Base-by-base conservation (phyloP, 2,888 invertebrate genomes). In the Oxytorus armatus region DNA sequence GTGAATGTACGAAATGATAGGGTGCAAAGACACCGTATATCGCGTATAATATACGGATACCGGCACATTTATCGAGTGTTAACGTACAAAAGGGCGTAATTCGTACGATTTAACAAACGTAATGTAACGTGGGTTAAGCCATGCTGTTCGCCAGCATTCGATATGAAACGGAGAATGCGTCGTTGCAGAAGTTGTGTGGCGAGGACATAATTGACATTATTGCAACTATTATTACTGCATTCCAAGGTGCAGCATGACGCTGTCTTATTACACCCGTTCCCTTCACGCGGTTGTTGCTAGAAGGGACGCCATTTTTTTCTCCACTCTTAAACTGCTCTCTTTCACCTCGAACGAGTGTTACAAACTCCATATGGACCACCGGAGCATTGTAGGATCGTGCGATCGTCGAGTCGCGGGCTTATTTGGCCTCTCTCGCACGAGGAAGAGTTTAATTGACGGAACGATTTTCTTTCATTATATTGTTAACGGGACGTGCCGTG, bases 381-480 rank as follows among this genome's bases (percentile, higher is more conserved):
- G 36, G 5, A 23, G 23, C 36, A 55, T 10, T 55, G 44, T 51
- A 57, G 57, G 51, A 66, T 65, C 72, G 36, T 14, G 11, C 39
- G 29, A 25, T 33, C 23, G 16, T 42, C 29, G 55, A 42, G 21
- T 49, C 51, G 25, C 59, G 25, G n/a, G 36, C 68, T 68, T 44
- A 51, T 61, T 51, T 51, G 51, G 68, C 47, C 44, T 73, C 63
- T 63, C 25, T 73, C 73, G 44, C 63, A n/a, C 29, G 63, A 16
- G 42, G 57, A 39, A 51, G 55, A 73, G 65, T 68, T 79, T 85
- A 85, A 85, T 85, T 83, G 83, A 85, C 81, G 73, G 25, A 72
- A 59, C 69, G 83, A 83, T 82, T 84, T 82, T 74, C 65, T 73
- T 74, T 65, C 79, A 84, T 84, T 81, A 79, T 59, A 75, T 72